Base-by-base conservation (phyloP, 2,888 invertebrate genomes). In the Megaustenia siamemsis region DNA sequence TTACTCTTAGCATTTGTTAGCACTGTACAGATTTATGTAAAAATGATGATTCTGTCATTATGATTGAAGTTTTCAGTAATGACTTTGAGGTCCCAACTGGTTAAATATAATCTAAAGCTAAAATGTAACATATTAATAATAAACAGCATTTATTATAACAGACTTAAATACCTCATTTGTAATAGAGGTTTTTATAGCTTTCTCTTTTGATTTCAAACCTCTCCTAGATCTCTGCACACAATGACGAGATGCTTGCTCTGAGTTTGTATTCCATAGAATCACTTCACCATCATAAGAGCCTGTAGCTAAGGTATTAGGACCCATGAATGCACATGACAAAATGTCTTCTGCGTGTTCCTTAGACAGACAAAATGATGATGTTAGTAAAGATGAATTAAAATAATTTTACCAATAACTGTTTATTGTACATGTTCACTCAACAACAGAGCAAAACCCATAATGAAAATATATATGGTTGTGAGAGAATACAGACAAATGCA, bases 261-360 rank as follows among this genome's bases (percentile, higher is more conserved):
- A 93, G 86, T 92, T 93, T 56, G 92, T 93, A 89, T 94, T 94
- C 94, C 94, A 94, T 40, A 94, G 86, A 15, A 94, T 90, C 35
- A 94, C 93, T 81, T 94, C 93, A 8, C 94, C 94, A 86, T 94
- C 94, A 77, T 93, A 94, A 5, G 93, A 92, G 8, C 92, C 94
- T 15, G 93, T 93, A 43, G 93, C 94, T 32, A 94, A 88, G 15
- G 90, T 88, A 86, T 92, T 91, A 35, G 94, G 93, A 0, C 89
- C 87, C 69, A 88, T 87, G 86, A 93, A 93, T 15, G 92, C 88
- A n/a, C 90, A 88, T 68, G 92, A 90, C 15, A 94, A 89, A 32
- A 94, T 92, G 86, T 94, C 94, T 86, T 94, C 94, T n/a, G 89
- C 84, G 77, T 94, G 94, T 69, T 92, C 93, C 92, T 93, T 86